Conservation (phyloP, 2,888 invertebrate genomes). For the Agrilus mali region DNA sequence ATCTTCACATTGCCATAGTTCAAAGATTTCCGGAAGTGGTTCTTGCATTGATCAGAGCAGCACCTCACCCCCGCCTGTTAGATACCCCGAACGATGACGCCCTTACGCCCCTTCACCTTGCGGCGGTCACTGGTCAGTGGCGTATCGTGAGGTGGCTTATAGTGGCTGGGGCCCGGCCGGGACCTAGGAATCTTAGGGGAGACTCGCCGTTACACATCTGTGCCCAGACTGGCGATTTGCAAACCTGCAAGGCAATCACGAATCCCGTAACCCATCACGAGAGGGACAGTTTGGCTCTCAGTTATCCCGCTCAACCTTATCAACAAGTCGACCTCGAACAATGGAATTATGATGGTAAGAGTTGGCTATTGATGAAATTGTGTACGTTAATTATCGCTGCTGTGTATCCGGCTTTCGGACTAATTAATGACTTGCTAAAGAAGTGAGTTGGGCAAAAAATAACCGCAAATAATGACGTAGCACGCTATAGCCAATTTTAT, state of each 20-base stretch:
- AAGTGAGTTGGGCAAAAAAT: too few species aligned
- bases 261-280: slow-evolving; percentile 47
- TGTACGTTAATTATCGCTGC: too few species aligned
- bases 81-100: slow-evolving; percentile 70
- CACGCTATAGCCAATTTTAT: too few species aligned
- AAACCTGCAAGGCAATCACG: slow-evolving; percentile 61
- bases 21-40: slow-evolving; percentile 62
- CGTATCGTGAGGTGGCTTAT: slow-evolving; percentile 64
- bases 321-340: slow-evolving; percentile 52
- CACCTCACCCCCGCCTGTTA: slow-evolving; percentile 63
- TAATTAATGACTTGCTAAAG: too few species aligned
- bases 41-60: slow-evolving; percentile 59
- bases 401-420: too few species aligned
- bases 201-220: slow-evolving; percentile 83
- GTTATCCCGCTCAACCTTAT: slow-evolving; percentile 30
- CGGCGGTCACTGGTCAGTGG: slow-evolving; percentile 65
- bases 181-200: slow-evolving; percentile 58
- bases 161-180: slow-evolving; percentile 60
- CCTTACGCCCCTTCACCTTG: slow-evolving; percentile 77
- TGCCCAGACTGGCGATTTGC: slow-evolving; percentile 53
- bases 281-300: slow-evolving; percentile 23
- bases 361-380: not conserved
- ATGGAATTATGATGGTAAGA: slow-evolving; percentile 76
- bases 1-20: slow-evolving; percentile 74
- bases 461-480: too few species aligned